These are phyloP conservation scores for Xestobium rufovillosum DNA, from an alignment of 2,888 invertebrate genomes.

Conservation along the genomic window DNA sequence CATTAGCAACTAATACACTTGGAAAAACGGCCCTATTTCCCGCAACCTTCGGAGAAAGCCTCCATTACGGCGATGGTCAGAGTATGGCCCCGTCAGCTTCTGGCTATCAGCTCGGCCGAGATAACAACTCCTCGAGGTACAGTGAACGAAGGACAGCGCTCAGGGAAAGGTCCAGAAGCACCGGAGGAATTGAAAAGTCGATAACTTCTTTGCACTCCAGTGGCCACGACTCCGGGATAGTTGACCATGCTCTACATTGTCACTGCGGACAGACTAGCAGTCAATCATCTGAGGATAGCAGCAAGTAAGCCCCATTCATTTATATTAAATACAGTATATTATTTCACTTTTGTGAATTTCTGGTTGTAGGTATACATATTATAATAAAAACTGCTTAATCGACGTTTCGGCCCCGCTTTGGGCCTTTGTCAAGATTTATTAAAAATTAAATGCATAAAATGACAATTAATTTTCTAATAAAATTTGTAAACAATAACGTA, in stretches of 20 bases:
- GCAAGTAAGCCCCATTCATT: constrained; percentile 60
- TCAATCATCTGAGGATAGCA: constrained; percentile 62
- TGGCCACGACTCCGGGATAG: constrained; percentile 75
- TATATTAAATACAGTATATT: no score
- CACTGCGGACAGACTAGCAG: constrained; percentile 60
- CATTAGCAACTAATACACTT: constrained; percentile 31
- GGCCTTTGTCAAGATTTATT: no score
- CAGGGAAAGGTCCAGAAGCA: constrained; percentile 36
- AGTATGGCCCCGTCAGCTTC: constrained; percentile 30
- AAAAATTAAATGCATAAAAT: no score
- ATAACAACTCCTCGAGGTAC: constrained; percentile 32
- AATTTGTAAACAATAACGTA: no score
- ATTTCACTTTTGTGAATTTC: constrained; percentile 2
- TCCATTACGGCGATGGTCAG: constrained; percentile 39
- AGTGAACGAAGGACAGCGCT: constrained; percentile 23
- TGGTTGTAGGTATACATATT: no score
- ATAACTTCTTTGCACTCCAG: constrained; percentile 76
- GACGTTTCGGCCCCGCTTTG: no score
- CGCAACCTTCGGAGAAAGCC: constrained; percentile 40
- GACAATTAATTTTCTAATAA: no score
- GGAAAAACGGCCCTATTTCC: constrained; percentile 44
- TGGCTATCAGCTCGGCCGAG: constrained; percentile 33
- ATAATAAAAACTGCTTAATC: no score
- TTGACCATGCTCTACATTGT: constrained; percentile 48
- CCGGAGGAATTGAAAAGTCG: constrained; percentile 57